Base-by-base conservation (phyloP, 2,113 vertebrate species). In the Plecotus auritus region DNA sequence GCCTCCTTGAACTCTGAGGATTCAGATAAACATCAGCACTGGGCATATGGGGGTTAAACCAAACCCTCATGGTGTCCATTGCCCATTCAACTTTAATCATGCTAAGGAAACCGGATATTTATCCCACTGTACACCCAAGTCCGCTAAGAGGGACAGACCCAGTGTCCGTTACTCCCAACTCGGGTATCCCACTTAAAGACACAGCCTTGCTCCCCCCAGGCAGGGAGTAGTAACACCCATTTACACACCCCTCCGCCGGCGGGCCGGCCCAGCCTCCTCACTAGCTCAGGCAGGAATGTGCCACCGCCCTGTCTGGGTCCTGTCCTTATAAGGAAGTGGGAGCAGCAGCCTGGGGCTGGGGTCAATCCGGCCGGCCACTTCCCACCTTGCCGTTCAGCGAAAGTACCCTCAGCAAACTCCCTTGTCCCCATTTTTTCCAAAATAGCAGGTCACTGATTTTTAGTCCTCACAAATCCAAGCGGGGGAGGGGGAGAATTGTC, bases 1-100 rank as follows among this genome's bases (percentile, higher is more conserved):
- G 99, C 99, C 95, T 99, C 99, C 97, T 99, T 99, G 97, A 99
- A 99, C 85, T 99, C 99, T 99, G 85, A 70, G 30, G 93, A 85
- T 83, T 67, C 40, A 88, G 59, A 70, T 13, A 40, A 35, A 59
- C 49, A 51, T 64, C 16, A 89, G 47, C 37, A 17, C 3, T 4
- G 30, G 54, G 23, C 76, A 16, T 4, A 1, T 0, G 6, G 9
- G 4, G 35, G 64, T 76, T 90, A 91, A 74, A 23, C 4, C 28
- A 54, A 45, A 64, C 22, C 49, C 72, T 47, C 51, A 16, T 6
- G 23, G 16, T 9, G 14, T 84, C 40, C 30, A 1, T 42, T 26
- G 17, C 74, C 14, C 35, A 51, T 20, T 69, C 64, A 72, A 69
- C 70, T 80, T 37, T 14, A 40, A 51, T 45, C 72, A 47, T 32